A percentile compares a stretch with the other conserved stretches of the same genome.
phyloP scores from a whole-genome alignment of 2,888 invertebrate species.

The Dolichopus griseipennis region DNA sequence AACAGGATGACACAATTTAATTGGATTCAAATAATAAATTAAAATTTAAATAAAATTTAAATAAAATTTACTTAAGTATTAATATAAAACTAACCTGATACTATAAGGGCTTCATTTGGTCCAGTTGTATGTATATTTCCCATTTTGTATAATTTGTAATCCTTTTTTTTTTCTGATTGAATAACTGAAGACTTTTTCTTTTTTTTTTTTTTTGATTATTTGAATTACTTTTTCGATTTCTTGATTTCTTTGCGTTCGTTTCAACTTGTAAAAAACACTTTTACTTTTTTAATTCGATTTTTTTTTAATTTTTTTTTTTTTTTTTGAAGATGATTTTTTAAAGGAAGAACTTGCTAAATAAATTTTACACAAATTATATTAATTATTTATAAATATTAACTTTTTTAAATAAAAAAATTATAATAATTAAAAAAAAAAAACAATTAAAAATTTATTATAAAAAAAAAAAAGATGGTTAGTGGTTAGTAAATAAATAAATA shows the following conservation, averaged over 20 bases:
- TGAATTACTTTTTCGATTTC: too few species aligned
- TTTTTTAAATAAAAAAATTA: too few species aligned
- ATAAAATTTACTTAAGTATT: background rate
- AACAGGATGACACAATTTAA: too few species aligned
- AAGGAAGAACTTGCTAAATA: background rate
- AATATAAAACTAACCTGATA: constrained; percentile 82
- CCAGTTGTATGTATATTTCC: constrained; percentile 97
- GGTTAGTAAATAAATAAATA: too few species aligned
- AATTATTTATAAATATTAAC: too few species aligned
- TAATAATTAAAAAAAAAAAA: too few species aligned
- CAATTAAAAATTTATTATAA: too few species aligned
- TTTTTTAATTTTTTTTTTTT: background rate
- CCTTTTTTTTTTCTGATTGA: background rate
- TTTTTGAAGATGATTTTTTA: background rate
- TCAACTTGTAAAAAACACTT: background rate
- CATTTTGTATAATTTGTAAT: constrained; percentile 50
- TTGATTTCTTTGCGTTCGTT: background rate
- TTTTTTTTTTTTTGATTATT: too few species aligned
- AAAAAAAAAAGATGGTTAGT: too few species aligned
- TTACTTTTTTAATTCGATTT: background rate
- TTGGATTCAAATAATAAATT: too few species aligned
- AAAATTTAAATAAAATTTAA: too few species aligned
- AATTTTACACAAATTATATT: too few species aligned
- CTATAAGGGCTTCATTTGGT: constrained; percentile 94
- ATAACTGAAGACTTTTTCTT: background rate